Evolutionary conservation across 2,797 vertebrate genomes (phyloP), one percentile per base, ranked within the genome.

Genomic region (Takifugu rubripes): DNA sequence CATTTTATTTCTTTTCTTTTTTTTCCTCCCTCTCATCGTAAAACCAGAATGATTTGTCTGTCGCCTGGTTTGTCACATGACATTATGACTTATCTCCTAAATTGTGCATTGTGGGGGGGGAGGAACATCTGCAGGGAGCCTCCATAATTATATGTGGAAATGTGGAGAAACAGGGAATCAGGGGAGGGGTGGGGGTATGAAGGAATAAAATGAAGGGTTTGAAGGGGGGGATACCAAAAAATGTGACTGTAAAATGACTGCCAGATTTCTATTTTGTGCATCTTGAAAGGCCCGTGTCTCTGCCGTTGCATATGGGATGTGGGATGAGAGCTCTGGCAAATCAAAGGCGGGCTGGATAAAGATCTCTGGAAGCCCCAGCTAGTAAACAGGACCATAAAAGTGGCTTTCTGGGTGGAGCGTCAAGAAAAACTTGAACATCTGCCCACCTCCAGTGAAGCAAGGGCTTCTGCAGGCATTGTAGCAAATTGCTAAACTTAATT

Each of bases 301-400:
- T 75, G 81, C 88, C 72, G 75, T 88, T 87, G 82, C 85, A 87
- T 83, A 90, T 90, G 89, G 90, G 86, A 90, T 90, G 87, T 90
- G 89, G 87, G 88, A 90, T 87, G 86, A 79, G 87, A 88, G 84
- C 78, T 88, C 83, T 88, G 88, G 87, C 83, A 88, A 90, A 91
- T 91, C 87, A 90, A 89, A 91, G 88, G 79, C 77, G 26, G 50
- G 36, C 78, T 82, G 79, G 90, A 91, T 90, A 88, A 86, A 85
- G 86, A 89, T 90, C 88, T 90, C 85, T 91, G 88, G 88, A 90
- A 90, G 87, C 80, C 73, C 68, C 56, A 79, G 83, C 88, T 87
- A 89, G 90, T 90, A 90, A 91, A 92, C 91, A 91, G 87, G 72
- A 75, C 79, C 81, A 90, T 90, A 90, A 90, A 91, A 90, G 87